phyloP scores from a whole-genome alignment of 2,113 vertebrate species.

The human (Homo sapiens) region DNA sequence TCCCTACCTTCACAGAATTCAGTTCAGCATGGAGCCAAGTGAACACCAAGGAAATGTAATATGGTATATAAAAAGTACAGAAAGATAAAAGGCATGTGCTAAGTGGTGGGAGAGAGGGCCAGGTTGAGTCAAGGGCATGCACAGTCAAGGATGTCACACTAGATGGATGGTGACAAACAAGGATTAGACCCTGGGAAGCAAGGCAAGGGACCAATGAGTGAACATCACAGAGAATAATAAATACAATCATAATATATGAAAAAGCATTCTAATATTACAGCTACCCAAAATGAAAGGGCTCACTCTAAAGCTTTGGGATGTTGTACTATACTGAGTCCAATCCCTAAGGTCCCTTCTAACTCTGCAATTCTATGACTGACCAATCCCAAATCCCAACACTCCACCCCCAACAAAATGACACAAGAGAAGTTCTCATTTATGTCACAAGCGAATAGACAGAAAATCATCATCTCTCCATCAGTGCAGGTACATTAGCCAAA shows the following conservation, averaged over 20 bases:
- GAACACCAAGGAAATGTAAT: neutral
- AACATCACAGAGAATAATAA: neutral
- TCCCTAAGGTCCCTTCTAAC: neutral
- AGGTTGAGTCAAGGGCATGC: neutral
- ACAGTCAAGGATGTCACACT: neutral
- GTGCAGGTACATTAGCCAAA: slow-evolving; percentile 64
- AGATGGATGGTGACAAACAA: slow-evolving; percentile 16
- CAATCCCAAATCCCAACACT: neutral
- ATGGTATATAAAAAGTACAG: neutral
- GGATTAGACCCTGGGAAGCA: neutral
- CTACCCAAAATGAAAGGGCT: neutral
- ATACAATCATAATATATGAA: neutral
- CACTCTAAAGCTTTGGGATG: neutral
- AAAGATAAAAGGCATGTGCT: neutral
- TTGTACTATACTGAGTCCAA: neutral
- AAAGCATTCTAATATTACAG: neutral
- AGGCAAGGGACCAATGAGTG: neutral
- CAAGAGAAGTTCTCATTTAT: slow-evolving; percentile 19
- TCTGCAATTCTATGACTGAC: neutral
- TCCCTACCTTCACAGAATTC: neutral
- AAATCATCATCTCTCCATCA: slow-evolving; percentile 48
- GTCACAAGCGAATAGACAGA: neutral
- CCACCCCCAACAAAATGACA: neutral
- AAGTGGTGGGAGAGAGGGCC: neutral
- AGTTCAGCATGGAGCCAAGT: neutral